Evolutionary conservation across 1,140 invertebrate genomes (phyloP).

Genomic region (Amyelois transitella): DNA sequence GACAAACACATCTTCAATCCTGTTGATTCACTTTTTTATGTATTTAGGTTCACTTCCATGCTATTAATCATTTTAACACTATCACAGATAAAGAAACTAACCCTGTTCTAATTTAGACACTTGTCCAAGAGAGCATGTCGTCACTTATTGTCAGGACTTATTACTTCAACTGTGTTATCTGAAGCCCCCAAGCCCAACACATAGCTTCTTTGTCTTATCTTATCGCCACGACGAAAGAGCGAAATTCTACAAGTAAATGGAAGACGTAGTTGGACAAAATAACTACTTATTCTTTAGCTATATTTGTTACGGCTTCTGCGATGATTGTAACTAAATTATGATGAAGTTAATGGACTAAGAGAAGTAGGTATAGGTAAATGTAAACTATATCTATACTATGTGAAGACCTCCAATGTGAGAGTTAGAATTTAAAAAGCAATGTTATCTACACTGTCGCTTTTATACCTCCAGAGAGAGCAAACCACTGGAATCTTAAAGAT

Average conservation of each 20-base stretch:
- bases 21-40: background rate
- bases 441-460: too few species aligned
- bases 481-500: too few species aligned
- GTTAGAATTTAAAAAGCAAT: too few species aligned
- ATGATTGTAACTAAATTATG: background rate
- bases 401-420: too few species aligned
- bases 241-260: background rate
- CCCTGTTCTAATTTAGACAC: slow-evolving; percentile 12
- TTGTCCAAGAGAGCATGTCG: slow-evolving; percentile 50
- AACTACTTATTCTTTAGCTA: background rate
- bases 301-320: background rate
- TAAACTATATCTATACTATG: too few species aligned
- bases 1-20: slow-evolving; percentile 19
- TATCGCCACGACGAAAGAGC: slow-evolving; percentile 42
- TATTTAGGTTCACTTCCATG: background rate
- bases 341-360: background rate
- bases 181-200: slow-evolving; percentile 31
- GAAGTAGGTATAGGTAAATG: too few species aligned
- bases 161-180: slow-evolving; percentile 53
- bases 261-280: background rate
- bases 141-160: slow-evolving; percentile 51
- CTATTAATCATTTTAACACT: background rate
- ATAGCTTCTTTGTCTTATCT: slow-evolving; percentile 64
- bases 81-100: too few species aligned
- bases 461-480: too few species aligned